A percentile compares a stretch with the other conserved stretches of the same genome.
phyloP scores from a whole-genome alignment of 2,113 vertebrate genomes.

The Brienomyrus brachyistius region DNA sequence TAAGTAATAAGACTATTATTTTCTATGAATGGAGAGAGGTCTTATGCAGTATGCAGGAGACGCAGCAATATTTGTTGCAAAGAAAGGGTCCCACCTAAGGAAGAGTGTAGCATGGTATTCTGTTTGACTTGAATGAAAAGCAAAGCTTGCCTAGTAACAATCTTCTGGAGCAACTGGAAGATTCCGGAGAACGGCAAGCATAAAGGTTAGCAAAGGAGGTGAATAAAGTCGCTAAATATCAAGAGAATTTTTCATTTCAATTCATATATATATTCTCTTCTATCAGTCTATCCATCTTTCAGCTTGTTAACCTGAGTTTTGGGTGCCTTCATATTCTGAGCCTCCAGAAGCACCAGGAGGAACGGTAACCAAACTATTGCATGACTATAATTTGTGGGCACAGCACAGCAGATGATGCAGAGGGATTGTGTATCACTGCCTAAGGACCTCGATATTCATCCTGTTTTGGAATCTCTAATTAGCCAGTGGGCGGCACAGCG shows the following conservation, averaged over 20 bases:
- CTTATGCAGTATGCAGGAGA: background rate
- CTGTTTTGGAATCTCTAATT: background rate
- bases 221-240: background rate
- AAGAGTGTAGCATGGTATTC: background rate
- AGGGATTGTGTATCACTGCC: background rate
- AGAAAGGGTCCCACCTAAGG: background rate
- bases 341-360: background rate
- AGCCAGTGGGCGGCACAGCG: background rate
- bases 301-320: background rate
- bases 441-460: background rate
- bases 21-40: background rate
- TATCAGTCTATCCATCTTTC: background rate
- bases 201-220: background rate
- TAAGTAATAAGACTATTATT: background rate
- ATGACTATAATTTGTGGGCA: background rate
- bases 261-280: background rate
- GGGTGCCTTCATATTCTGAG: background rate
- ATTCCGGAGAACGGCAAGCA: background rate
- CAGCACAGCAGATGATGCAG: background rate
- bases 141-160: background rate
- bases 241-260: background rate
- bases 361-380: background rate
- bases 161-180: background rate
- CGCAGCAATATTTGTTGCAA: background rate
- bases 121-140: background rate